phyloP scores from a whole-genome alignment of 1,140 invertebrate species.

The Agrypnia vestita region DNA sequence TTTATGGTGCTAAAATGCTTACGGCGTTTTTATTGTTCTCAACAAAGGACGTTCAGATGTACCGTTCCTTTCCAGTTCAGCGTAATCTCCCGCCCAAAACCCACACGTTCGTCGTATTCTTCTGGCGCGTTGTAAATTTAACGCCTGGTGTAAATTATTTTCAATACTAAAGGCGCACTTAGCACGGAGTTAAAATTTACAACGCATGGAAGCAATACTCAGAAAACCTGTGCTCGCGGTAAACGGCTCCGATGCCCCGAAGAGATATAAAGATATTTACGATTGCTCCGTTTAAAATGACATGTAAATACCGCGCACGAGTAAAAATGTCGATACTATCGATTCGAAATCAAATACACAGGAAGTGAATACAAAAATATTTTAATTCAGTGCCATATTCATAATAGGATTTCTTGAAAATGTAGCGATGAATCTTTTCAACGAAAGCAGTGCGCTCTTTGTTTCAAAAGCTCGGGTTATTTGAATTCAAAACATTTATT shows the following conservation, averaged over 20 bases:
- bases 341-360: not conserved
- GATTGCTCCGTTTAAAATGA: not conserved
- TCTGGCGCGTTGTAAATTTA: constrained; percentile 2
- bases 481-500: too few species aligned
- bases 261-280: constrained; percentile 11
- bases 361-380: not conserved
- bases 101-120: constrained; percentile 6
- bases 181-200: not conserved
- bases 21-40: constrained; percentile 27
- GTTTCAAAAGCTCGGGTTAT: constrained; percentile 6
- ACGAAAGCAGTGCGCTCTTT: constrained; percentile 1
- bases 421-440: not conserved
- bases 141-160: not conserved
- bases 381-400: not conserved
- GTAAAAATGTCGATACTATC: not conserved
- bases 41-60: constrained; percentile 17
- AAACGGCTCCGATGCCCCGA: constrained; percentile 10
- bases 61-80: constrained; percentile 7
- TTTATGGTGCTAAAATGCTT: constrained; percentile 17
- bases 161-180: not conserved
- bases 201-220: not conserved
- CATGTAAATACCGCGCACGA: not conserved
- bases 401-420: not conserved
- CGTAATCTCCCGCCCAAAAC: constrained; percentile 22
- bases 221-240: constrained; percentile 1